phyloP scores from a whole-genome alignment of 2,113 vertebrate genomes.

The Podarcis raffonei region DNA sequence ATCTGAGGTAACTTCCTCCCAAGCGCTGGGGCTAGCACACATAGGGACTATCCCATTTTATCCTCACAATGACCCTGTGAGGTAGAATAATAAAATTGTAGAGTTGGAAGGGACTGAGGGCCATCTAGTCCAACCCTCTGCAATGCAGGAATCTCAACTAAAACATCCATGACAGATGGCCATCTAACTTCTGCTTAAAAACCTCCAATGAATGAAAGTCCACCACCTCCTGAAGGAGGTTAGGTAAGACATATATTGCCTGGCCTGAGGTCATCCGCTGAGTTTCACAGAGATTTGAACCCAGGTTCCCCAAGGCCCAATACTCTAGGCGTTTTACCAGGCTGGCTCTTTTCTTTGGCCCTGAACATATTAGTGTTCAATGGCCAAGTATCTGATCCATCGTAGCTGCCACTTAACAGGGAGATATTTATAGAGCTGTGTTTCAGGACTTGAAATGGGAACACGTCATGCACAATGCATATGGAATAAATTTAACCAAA shows the following conservation, averaged over 20 bases:
- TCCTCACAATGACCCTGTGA: neutral
- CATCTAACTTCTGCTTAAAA: too few relatives aligned
- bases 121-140: neutral
- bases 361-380: neutral
- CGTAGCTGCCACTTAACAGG: neutral
- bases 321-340: neutral
- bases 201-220: too few relatives aligned
- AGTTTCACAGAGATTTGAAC: neutral
- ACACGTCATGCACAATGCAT: constrained; percentile 12
- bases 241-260: neutral
- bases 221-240: too few relatives aligned
- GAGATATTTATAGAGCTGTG: rapidly evolving
- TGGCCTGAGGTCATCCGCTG: neutral
- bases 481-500: constrained; percentile 68
- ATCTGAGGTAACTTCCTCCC: neutral
- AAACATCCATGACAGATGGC: too few relatives aligned
- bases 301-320: too few relatives aligned
- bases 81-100: neutral
- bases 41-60: neutral
- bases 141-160: too few relatives aligned
- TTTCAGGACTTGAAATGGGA: constrained; percentile 12
- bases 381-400: neutral
- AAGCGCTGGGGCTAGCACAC: neutral
- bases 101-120: neutral
- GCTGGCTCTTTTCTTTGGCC: neutral